These are phyloP conservation scores for Syrrhaptes paradoxus DNA, from an alignment of 2,113 vertebrate genomes.

Conservation along the genomic window DNA sequence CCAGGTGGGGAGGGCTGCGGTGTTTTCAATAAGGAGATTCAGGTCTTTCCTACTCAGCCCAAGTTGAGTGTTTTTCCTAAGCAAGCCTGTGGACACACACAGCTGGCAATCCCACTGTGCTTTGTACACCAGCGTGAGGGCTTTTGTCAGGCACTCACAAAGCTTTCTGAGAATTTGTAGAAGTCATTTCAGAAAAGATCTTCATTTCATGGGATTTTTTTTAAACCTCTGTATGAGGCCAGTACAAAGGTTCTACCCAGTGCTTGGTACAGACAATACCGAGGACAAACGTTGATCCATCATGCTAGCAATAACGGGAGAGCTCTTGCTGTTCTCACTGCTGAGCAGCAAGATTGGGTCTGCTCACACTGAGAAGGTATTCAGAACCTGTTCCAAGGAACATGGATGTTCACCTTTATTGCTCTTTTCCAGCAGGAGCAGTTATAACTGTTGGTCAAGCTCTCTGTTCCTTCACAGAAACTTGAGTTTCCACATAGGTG, in stretches of 20 bases:
- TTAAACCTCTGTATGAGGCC: not conserved
- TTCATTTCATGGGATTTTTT: slow-evolving; percentile 19
- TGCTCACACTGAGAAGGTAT: not conserved
- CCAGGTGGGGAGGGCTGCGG: not conserved
- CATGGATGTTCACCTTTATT: not conserved
- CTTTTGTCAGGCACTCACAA: slow-evolving; percentile 43
- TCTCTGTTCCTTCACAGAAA: not conserved
- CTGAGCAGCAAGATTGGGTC: not conserved
- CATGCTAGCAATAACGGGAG: not conserved
- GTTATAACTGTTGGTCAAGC: not conserved
- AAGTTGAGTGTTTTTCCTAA: not conserved
- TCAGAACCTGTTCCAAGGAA: not conserved
- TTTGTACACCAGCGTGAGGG: not conserved
- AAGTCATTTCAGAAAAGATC: slow-evolving; percentile 28
- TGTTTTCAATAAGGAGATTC: not conserved
- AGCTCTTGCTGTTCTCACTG: not conserved
- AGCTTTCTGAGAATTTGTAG: slow-evolving; percentile 15
- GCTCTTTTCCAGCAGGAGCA: not conserved
- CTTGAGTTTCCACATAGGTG: not conserved
- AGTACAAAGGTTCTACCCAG: not conserved
- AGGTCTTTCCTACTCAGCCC: not conserved
- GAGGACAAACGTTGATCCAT: not conserved
- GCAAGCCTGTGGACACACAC: slow-evolving; percentile 17
- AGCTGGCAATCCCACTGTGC: slow-evolving; percentile 6
- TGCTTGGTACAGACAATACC: not conserved